Conservation (phyloP, 1,140 invertebrate genomes). For the Drosophila grimshawi region DNA sequence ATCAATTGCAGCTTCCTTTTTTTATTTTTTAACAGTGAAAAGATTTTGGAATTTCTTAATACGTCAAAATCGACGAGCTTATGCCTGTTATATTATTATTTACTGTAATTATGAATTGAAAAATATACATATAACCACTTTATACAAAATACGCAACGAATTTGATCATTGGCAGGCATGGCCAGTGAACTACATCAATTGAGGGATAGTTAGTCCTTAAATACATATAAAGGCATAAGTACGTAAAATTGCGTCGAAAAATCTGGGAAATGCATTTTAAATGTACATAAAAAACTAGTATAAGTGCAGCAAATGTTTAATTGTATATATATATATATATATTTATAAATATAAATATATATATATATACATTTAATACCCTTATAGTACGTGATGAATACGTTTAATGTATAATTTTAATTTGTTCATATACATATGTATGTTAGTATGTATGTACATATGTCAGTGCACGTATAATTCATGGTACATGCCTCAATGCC, state of each 20-base stretch:
- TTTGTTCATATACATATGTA: background rate
- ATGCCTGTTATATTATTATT: background rate
- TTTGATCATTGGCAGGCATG: conserved; percentile 26
- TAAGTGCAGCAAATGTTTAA: conserved; percentile 60
- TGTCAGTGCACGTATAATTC: conserved; percentile 12
- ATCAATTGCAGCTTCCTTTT: background rate
- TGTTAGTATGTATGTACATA: conserved; percentile 24
- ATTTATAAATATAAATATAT: conserved; percentile 34
- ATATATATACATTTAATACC: conserved; percentile 47
- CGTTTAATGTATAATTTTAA: conserved; percentile 24
- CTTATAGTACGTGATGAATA: conserved; percentile 26
- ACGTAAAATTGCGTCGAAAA: conserved; percentile 37
- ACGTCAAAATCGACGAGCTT: conserved; percentile 10
- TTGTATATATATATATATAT: conserved; percentile 33
- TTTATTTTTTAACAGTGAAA: conserved; percentile 5
- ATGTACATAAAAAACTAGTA: conserved; percentile 45
- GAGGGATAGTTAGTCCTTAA: conserved; percentile 12
- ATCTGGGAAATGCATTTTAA: conserved; percentile 36
- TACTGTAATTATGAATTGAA: background rate
- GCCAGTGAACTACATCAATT: conserved; percentile 8
- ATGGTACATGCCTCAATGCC: background rate
- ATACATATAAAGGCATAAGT: conserved; percentile 29
- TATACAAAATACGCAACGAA: conserved; percentile 26
- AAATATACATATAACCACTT: conserved; percentile 13
- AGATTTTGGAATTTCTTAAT: background rate